Base-by-base conservation (phyloP, 2,113 vertebrate genomes). In the Nestor notabilis region DNA sequence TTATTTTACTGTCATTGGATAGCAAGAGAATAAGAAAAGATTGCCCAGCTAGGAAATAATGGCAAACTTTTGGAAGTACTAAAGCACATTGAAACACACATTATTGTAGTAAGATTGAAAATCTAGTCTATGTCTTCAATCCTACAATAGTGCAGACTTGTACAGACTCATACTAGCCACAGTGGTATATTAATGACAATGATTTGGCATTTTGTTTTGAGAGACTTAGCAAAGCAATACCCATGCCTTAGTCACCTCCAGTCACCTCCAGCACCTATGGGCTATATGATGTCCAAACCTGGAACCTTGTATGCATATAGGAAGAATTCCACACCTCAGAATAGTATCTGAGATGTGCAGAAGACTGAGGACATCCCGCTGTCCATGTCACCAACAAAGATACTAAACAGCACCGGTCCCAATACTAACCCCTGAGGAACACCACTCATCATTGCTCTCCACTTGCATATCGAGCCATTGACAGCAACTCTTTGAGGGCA, bases 11-110 rank as follows among this genome's bases (percentile, higher is more conserved):
- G 63, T 92, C 13, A 4, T 41, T 7, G 17, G 27, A 55, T 46
- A 81, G 17, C 64, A 64, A 96, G 33, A 52, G 53, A 93, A 91
- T 41, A 47, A 96, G 86, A 89, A 93, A 88, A 83, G 55, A 87
- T 96, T 23, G 16, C 25, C 28, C 50, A 71, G 37, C 14, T 43
- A 91, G 72, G 44, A 96, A 95, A 66, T 17, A 13, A 83, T 78
- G 82, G 63, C 31, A 86, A 95, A 87, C 2, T 89, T 89, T 84
- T 82, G 60, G 52, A 89, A 23, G 41, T 69, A 71, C 31, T 83
- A 72, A 92, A 76, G 52, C 9, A 0, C 27, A 37, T 9, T 69
- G 58, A 70, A 91, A 76, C 16, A 17, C 13, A 74, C 1, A 9
- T 53, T 79, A 65, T 21, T 52, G 20, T 64, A 53, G 20, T 28